Evolutionary conservation across 2,888 invertebrate genomes (phyloP).

Genomic region (Sesia apiformis): DNA sequence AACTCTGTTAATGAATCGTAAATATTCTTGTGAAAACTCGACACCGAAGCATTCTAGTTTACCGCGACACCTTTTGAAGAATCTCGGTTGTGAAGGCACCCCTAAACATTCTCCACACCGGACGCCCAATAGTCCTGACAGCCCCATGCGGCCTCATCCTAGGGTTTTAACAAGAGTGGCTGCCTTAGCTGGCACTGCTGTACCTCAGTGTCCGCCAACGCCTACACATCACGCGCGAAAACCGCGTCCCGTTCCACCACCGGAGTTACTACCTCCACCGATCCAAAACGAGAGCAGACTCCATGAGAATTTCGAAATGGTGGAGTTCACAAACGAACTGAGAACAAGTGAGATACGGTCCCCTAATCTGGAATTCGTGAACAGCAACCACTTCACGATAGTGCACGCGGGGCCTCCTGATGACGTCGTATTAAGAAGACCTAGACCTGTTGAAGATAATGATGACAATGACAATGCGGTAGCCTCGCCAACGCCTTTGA

Average conservation of each 20-base stretch:
- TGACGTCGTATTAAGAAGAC: slow-evolving; percentile 62
- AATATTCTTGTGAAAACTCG: slow-evolving; percentile 55
- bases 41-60: slow-evolving; percentile 64
- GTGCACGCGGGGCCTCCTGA: slow-evolving; percentile 68
- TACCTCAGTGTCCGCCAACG: slow-evolving; percentile 87
- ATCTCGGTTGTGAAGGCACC: slow-evolving; percentile 52
- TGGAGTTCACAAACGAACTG: slow-evolving; percentile 63
- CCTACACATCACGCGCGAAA: slow-evolving; percentile 89
- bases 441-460: slow-evolving; percentile 49
- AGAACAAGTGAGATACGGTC: slow-evolving; percentile 69
- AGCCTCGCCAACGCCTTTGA: slow-evolving; percentile 76
- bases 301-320: slow-evolving; percentile 60
- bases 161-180: slow-evolving; percentile 76
- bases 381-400: slow-evolving; percentile 73
- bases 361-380: slow-evolving; percentile 71
- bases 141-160: slow-evolving; percentile 76
- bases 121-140: slow-evolving; percentile 35
- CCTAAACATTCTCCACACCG: slow-evolving; percentile 59
- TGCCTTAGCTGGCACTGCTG: slow-evolving; percentile 68
- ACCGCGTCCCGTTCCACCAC: slow-evolving; percentile 74
- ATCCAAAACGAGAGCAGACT: slow-evolving; percentile 43
- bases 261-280: slow-evolving; percentile 70
- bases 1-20: slow-evolving; percentile 58
- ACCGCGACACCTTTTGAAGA: slow-evolving; percentile 59
- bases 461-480: slow-evolving; percentile 62